Evolutionary conservation across 1,140 invertebrate species (phyloP), one percentile per base, ranked within the genome.

Genomic region (Chironomus striatipennis): DNA sequence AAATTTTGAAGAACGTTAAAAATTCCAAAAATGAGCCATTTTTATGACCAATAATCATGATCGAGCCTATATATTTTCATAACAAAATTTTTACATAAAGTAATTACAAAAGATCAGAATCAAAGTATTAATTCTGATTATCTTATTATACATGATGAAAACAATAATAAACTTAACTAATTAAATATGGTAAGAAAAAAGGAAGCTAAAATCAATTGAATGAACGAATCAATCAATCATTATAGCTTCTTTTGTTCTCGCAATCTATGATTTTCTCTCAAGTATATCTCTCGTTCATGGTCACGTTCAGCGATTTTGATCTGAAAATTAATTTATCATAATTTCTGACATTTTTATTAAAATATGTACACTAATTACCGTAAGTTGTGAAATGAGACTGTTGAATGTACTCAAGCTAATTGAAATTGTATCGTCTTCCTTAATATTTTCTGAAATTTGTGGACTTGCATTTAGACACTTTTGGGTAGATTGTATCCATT

Each of bases 261-360:
- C n/a, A 70, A 18, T 21, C 18, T 18, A 2, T 18, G 18, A 20
- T 70, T 70, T 70, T 70, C 65, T 20, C 18, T 18, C 18, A 7
- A 6, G 20, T 70, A 70, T 5, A 21, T 10, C 2, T 70, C 65
- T 1, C 65, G 65, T 12, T 70, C 65, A 1, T 70, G 65, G 7
- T 70, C 65, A 70, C 65, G 65, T 20, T 70, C 65, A 7, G 65
- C 65, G 10, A 70, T 70, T 20, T 70, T 70, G 2, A 70, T 70
- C 65, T 70, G 10, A 70, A 18, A 18, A 70, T 18, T 18, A 20
- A 21, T 3, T 20, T 21, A 20, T 12, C 2, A 8, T 8, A 8
- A 70, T 70, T 8, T 70, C 9, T 21, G 20, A 70, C 9, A 57
- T 70, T 15, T 70, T 18, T 20, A 67, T 70, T n/a, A 12, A 15